Evolutionary conservation across 2,797 vertebrate species (phyloP), one percentile per base, ranked within the genome.

Genomic region (Lepus oiostolus): DNA sequence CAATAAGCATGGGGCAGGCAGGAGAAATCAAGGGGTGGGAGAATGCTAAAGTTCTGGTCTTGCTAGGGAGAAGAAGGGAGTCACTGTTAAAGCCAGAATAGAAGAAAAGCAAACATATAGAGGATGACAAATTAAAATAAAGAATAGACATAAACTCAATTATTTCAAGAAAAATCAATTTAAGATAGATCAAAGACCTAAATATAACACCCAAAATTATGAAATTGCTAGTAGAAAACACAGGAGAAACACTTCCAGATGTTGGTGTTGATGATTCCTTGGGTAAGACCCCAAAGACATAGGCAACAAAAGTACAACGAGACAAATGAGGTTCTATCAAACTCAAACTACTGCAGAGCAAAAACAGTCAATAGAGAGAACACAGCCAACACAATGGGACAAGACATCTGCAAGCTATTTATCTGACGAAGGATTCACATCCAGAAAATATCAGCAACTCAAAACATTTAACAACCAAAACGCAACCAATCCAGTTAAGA

Each of bases 111-210:
- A n/a, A n/a, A 70, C 42, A 47, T 28, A 65, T 3, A 74, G 68
- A 63, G 52, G 79, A 63, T 65, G 26, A 74, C 54, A 87, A 75
- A 79, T 77, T 60, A 87, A 47, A 79, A 85, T 28, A 83, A 58
- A 77, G 75, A 52, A 79, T 14, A 84, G 70, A 90, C 84, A 83
- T 3, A 67, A 94, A 21, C 35, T 32, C 21, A 70, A 92, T 22
- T 87, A 79, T 67, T 47, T 93, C 52, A 95, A 32, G 38, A 87
- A 80, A 58, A 58, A 21, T 58, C 14, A 21, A 58, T 58, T 58
- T 21, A 58, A 21, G 54, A 58, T 58, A 58, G 5, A 58, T 58
- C 54, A 58, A 58, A 58, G 54, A 58, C 54, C 54, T 58, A 58
- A 58, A 58, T 58, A 16, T 16, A 58, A 58, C 54, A 58, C 54